Evolutionary conservation across 2,888 invertebrate genomes (phyloP), one percentile per base, ranked within the genome.

Genomic region (Merodon equestris): DNA sequence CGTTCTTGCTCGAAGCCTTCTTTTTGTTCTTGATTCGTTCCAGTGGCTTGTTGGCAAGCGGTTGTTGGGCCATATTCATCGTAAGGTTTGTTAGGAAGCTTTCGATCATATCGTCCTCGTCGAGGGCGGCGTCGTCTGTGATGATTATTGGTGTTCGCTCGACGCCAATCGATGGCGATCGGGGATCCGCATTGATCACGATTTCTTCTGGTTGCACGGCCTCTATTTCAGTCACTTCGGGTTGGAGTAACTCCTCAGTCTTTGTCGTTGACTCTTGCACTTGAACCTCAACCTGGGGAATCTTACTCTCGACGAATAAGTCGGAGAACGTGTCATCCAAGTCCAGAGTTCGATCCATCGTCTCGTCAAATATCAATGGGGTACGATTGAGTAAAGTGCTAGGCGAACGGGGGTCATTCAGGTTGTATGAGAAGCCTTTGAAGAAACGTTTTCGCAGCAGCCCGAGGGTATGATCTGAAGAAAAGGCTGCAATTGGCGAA

Each of bases 71-170:
- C 63, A 86, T 68, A 82, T 88, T 85, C 0, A 88, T 79, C 0
- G 87, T 85, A 0, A 88, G 60, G 0, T 86, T 86, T 9, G 86
- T 84, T 0, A 88, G 77, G 17, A 87, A 84, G 7, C 83, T 84
- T 47, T 87, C 87, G n/a, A 87, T 82, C 85, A 88, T 85, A 71
- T 85, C 83, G 1, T 86, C 85, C 58, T 87, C 87, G n/a, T 82
- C 83, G 1, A 83, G 82, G 5, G 84, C 84, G 18, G 85, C 85
- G 54, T 86, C 85, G 53, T 87, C 87, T 54, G 83, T 85, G 36
- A 88, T 86, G 13, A 87, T 85, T 0, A 88, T 87, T 7, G 88
- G 88, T 0, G 88, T 88, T 15, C 88, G 84, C 13, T 87, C 88
- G 4, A 88, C 85, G 3, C 87, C 87, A 5, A 86, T 68, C 13